Base-by-base conservation (phyloP, 2,113 vertebrate species). In the Cololabis saira region DNA sequence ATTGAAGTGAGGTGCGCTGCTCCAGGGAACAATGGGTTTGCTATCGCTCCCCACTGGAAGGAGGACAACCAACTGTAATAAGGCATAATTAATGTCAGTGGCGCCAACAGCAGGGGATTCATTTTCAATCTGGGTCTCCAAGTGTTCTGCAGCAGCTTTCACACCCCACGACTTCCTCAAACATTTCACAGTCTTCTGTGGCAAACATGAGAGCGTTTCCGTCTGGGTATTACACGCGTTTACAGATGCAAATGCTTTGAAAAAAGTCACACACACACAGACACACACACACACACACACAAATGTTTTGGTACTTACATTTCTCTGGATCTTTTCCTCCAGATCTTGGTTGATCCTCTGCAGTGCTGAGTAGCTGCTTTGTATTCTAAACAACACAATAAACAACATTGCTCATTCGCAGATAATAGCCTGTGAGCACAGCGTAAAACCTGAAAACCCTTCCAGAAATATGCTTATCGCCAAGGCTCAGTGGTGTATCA, bases 311-410 rank as follows among this genome's bases (percentile, higher is more conserved):
- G 70, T 47, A 87, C 91, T 91, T 76, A 94, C 93, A 73, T 90
- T 87, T 84, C 89, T 75, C 58, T 98, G 96, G 84, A 99, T 93
- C 92, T 97, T 99, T 75, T 99, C 98, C 89, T 99, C 98, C 80
- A 99, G 92, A 71, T 99, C 98, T 88, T 99, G 96, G 87, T 98
- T 99, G 86, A 95, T 95, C 91, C 96, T 94, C 90, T 98, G 98
- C 59, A 97, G 95, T 40, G 96, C 96, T 0, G 97, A 96, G 83
- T 99, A 99, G 90, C 96, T 96, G 88, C 96, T 98, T 82, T 99
- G 98, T 90, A 99, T 94, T 91, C 98, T 99, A 82, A 62, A 87
- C 41, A 11, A 86, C 67, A 88, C 58, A 83, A 63, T 53, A 61
- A 75, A 81, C 8, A 18, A 67, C 61, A 62, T 30, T 21, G 12